These are phyloP conservation scores for Zaprionus ghesquierei DNA, from an alignment of 1,140 invertebrate genomes.

Conservation along the genomic window DNA sequence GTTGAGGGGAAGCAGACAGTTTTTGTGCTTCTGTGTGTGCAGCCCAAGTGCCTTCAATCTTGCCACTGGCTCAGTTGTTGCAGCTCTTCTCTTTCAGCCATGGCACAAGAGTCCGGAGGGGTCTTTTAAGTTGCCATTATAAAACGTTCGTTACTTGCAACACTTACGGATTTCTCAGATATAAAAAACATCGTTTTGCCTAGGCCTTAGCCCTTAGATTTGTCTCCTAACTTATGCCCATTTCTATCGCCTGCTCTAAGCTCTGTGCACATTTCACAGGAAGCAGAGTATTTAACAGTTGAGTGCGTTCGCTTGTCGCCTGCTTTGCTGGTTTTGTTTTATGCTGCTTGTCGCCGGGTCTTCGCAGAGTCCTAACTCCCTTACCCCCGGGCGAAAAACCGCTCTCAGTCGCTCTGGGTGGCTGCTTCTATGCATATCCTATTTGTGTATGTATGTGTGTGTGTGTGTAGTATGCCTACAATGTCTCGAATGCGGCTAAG, in stretches of 20 bases:
- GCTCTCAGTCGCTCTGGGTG: background rate
- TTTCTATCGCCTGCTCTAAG: too few species aligned
- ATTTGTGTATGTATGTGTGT: background rate
- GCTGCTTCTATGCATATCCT: constrained; percentile 35
- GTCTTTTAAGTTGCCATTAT: background rate
- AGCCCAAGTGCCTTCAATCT: background rate
- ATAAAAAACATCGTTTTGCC: too few species aligned
- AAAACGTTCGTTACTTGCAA: too few species aligned
- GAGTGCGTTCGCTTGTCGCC: background rate
- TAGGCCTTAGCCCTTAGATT: too few species aligned
- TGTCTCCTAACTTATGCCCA: too few species aligned
- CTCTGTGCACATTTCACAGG: background rate
- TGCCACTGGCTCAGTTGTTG: background rate
- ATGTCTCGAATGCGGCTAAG: constrained; percentile 72
- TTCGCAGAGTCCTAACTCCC: background rate
- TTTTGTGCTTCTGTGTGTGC: background rate
- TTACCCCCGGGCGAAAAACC: too few species aligned
- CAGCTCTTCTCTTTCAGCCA: background rate
- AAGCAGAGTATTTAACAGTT: background rate
- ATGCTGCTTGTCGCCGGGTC: constrained; percentile 1
- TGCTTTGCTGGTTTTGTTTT: constrained; percentile 10
- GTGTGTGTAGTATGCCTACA: constrained; percentile 43
- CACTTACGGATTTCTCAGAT: too few species aligned
- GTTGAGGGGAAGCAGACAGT: constrained; percentile 21
- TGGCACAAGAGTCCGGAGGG: background rate